Base-by-base conservation (phyloP, 2,888 invertebrate genomes). In the Eupeodes latifasciatus region DNA sequence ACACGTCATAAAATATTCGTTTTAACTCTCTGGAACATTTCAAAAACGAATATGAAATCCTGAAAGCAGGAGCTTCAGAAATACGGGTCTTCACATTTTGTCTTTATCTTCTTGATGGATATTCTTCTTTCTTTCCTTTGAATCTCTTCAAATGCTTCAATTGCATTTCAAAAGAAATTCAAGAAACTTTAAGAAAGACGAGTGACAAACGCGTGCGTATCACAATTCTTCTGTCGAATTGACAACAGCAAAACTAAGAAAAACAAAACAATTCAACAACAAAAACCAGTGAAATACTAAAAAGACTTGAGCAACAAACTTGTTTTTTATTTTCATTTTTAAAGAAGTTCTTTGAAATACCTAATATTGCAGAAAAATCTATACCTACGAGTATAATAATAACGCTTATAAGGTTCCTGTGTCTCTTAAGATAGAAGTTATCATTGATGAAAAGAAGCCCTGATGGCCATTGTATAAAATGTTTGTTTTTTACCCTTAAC, bases 191-290 rank as follows among this genome's bases (percentile, higher is more conserved):
- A 59, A 59, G 14, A 36, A 59, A 59, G 59, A 59, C 78, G 76
- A 87, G 87, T 87, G 87, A 87, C 87, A 87, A 87, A 87, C 87
- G 87, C 87, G 87, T 87, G 87, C 84, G 87, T 84, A 87, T 84
- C 86, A 87, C 86, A 87, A 86, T 86, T 82, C 83, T 71, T 76
- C 59, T 40, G 72, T 80, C 75, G 84, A 81, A 72, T 72, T 57
- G 49, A 74, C 61, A 55, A 72, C 47, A 53, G 12, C 34, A 49
- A 66, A 1, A 34, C 27, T 27, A 53, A 59, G 74, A 57, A 40
- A 44, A 53, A 64, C 12, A 59, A 55, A 12, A 61, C 40, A 10
- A 34, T 44, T 27, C 27, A 19, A 66, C 27, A 66, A 74, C 19
- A 57, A 74, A 9, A 40, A 40, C 40, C 64, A 72, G 7, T 10